A percentile compares a stretch with the other conserved stretches of the same genome.
Evolutionary conservation across 2,113 vertebrate genomes (phyloP).

Genomic region (Lathamus discolor): DNA sequence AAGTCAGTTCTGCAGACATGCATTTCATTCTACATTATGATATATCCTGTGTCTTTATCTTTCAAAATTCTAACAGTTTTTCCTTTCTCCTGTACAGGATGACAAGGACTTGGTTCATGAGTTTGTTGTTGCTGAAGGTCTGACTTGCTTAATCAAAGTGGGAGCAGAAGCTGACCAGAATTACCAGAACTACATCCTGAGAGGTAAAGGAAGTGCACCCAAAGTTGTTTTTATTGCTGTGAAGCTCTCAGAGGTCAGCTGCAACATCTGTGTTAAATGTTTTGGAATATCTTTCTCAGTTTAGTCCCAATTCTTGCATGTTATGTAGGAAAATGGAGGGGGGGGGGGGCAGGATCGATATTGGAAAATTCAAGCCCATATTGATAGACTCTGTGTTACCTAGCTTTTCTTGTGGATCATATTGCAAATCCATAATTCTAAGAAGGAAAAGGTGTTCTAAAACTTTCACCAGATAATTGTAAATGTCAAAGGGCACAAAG

Average conservation of each 20-base stretch:
- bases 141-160: slow-evolving; percentile 96
- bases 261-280: neutral
- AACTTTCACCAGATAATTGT: neutral
- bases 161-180: slow-evolving; percentile 97
- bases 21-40: neutral
- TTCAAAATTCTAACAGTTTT: neutral
- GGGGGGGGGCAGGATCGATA: neutral
- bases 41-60: neutral
- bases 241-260: neutral
- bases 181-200: slow-evolving; percentile 98
- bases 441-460: neutral
- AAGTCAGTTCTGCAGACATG: neutral
- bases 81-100: slow-evolving; percentile 78
- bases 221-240: neutral
- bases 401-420: neutral
- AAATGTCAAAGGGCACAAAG: neutral
- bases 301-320: neutral
- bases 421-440: neutral
- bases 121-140: slow-evolving; percentile 93
- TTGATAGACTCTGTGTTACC: neutral
- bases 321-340: neutral
- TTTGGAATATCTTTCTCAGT: neutral
- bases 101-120: slow-evolving; percentile 99
- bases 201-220: slow-evolving; percentile 78
- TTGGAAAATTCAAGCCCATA: neutral